These are phyloP conservation scores for Drosophila paracracens DNA, from an alignment of 2,888 invertebrate species.

Conservation along the genomic window DNA sequence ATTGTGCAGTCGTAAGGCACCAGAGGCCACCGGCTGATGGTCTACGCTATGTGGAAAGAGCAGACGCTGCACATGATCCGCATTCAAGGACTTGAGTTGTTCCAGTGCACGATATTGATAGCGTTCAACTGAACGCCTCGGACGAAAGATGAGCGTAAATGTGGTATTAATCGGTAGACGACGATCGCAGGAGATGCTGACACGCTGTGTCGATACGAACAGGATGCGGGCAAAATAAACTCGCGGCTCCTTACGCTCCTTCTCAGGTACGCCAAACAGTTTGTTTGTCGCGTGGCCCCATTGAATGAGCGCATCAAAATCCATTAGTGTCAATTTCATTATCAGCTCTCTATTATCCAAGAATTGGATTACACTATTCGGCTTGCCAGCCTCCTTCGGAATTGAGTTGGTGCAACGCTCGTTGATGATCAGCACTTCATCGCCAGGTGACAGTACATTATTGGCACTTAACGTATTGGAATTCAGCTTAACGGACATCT, in stretches of 20 bases:
- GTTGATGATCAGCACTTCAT: constrained; percentile 69
- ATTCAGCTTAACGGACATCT: constrained; percentile 60
- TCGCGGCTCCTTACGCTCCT: constrained; percentile 52
- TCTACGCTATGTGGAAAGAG: constrained; percentile 55
- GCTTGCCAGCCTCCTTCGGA: constrained; percentile 3
- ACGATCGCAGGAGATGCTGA: constrained; percentile 69
- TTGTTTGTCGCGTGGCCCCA: constrained; percentile 58
- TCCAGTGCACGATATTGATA: constrained; percentile 81
- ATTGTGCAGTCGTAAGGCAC: constrained; percentile 42
- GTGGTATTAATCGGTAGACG: constrained; percentile 56
- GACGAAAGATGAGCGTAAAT: constrained; percentile 72
- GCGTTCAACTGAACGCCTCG: constrained; percentile 71
- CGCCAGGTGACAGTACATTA: constrained; percentile 63
- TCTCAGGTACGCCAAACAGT: constrained; percentile 43
- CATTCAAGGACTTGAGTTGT: constrained; percentile 42
- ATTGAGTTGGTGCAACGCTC: constrained; percentile 37
- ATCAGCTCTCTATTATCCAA: constrained; percentile 48
- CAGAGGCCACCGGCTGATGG: constrained; percentile 3
- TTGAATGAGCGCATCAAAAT: constrained; percentile 45
- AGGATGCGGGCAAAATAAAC: constrained; percentile 68
- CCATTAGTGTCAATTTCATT: constrained; percentile 62
- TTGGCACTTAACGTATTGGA: constrained; percentile 35
- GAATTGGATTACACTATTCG: constrained; percentile 33
- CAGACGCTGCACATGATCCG: constrained; percentile 53
- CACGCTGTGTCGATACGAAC: constrained; percentile 62